Evolutionary conservation across 2,888 invertebrate species (phyloP), one percentile per base, ranked within the genome.

Genomic region (Agriotes lineatus): DNA sequence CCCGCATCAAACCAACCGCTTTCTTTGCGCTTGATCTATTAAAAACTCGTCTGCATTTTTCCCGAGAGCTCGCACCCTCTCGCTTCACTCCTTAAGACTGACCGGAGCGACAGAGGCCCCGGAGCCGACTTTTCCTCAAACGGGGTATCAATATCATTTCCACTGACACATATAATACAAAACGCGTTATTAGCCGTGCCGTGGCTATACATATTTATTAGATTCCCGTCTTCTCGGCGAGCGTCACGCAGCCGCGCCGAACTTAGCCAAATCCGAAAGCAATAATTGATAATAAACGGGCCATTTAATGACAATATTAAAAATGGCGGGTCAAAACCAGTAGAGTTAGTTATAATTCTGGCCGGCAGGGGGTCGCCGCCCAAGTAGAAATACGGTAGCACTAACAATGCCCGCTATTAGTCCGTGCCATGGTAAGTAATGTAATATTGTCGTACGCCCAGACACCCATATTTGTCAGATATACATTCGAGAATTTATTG

Each of bases 331-430:
- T 75, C 75, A 76, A 76, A 69, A 71, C 74, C 72, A 73, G 74
- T 74, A 73, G 73, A 72, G 76, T 77, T 74, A 74, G 72, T 75
- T 74, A 76, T 76, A 76, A 75, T 73, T 74, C 73, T 69, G 70
- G 59, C 45, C 79, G 67, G 74, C 75, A 75, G 79, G 79, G 77
- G 80, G 80, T 77, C 77, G 77, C 81, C 81, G 78, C 82, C 82
- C 83, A 82, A 82, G 82, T 80, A 75, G 82, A 82, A 80, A 81
- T 81, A 83, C 83, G 79, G 83, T 82, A 83, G 83, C 83, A 77
- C 76, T 78, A 79, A 82, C 82, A 82, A 82, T 82, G 74, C 69
- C 45, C 48, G 72, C 74, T 72, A 75, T 75, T 75, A 77, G 77
- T 77, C 74, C 74, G 76, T 77, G 77, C 76, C 77, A 76, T 67